Base-by-base conservation (phyloP, 92 coral and sea anemone genomes). In the Siderastrea radians region DNA sequence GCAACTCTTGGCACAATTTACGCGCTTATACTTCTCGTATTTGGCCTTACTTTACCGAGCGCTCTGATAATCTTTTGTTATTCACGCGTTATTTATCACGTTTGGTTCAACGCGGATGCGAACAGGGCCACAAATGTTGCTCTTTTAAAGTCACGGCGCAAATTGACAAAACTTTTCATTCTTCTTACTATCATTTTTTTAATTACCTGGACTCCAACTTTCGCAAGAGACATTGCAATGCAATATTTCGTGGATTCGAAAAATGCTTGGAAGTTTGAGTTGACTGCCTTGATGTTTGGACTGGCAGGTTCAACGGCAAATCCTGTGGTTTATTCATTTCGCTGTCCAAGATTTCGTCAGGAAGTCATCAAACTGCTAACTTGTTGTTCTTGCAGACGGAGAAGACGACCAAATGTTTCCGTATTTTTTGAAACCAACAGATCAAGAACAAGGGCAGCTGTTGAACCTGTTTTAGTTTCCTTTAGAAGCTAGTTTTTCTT, bases 121-220 rank as follows among this genome's bases (percentile, higher is more conserved):
- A 16, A 77, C 44, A 71, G 47, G 49, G 78, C 70, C 2, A 82
- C 94, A 8, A 85, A 91, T 65, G 5, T 48, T 59, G 92, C 76
- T 13, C 49, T 91, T 19, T 84, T 87, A 58, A 87, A 68, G 51
- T 86, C 94, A 38, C 82, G 92, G 13, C 88, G 89, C 43, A 83
- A 87, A 86, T 54, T 91, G 44, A 91, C 94, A 52, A 87, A 87
- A 47, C 94, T 91, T 17, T 77, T 82, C 3, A 63, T 87, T 1
- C 70, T 80, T 11, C 72, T 83, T 15, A 87, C 91, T 3, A 17
- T 81, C 2, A 53, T 78, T 45, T 91, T 87, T 46, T 5, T 83
- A 0, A 2, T 87, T 7, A 77, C 89, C 48, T 91, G 94, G 92
- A 55, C 85, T 68, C 94, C 94, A 3, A 66, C 53, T 14, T 69